Base-by-base conservation (phyloP, 2,797 vertebrate genomes). In the Ambastaia sidthimunki region DNA sequence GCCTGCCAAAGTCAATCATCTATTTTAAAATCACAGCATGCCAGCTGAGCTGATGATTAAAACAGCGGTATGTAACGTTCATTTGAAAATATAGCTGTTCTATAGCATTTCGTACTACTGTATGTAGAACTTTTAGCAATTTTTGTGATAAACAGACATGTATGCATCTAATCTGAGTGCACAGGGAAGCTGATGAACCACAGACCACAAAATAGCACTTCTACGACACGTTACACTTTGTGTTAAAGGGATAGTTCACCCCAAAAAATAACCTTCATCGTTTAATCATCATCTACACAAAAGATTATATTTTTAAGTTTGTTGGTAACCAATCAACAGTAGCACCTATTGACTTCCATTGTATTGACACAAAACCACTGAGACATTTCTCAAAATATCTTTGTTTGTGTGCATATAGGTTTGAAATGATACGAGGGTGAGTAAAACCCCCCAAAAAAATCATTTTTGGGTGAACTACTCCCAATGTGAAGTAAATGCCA, bases 21-120 rank as follows among this genome's bases (percentile, higher is more conserved):
- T 60, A 34, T 80, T 82, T 82, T 67, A 80, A 77, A 69, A 78
- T 71, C 71, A 78, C 59, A 65, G 47, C 23, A 50, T 25, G 54
- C 76, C 48, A 76, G 68, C 25, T 11, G 52, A 75, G 60, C 19
- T 4, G 16, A 82, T 21, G 70, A 81, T 54, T 59, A 81, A 31
- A 54, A 72, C 41, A 67, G 48, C 54, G 47, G 31, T 54, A 44
- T 67, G 66, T 62, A 48, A 71, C 21, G 55, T 57, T 75, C 13
- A 59, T 44, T 60, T 52, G 57, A 70, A 70, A 69, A 70, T 60
- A 63, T 72, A 52, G 76, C 66, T 41, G 63, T 63, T 67, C 66
- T 62, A 37, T 23, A 52, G 60, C 21, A 68, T 60, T 67, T 72
- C 4, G 50, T 68, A 25, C 23, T 44, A 59, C 41, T 25, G n/a